Base-by-base conservation (phyloP, 2,113 vertebrate species). In the Myotis davidii region DNA sequence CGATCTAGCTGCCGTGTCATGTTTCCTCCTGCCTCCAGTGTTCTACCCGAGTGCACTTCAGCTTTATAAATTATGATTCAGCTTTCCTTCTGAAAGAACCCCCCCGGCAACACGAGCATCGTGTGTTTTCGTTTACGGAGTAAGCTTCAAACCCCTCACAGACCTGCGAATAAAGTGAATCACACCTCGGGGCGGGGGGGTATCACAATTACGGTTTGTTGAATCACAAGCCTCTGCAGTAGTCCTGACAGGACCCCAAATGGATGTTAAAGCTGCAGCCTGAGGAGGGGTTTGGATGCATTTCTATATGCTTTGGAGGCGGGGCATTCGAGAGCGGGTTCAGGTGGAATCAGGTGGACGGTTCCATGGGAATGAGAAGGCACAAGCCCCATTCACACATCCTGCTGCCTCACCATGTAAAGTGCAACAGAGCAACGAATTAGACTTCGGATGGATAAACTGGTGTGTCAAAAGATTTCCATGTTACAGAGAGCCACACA, bases 71-170 rank as follows among this genome's bases (percentile, higher is more conserved):
- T 23, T 48, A 25, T 5, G 37, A 48, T 50, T 29, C 37, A 27
- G 9, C 8, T 20, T 34, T 74, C 59, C 78, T 65, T 42, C 39
- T 32, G 23, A 37, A 56, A 37, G 45, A 13, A 32, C 17, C 42
- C 9, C 7, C 1, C 21, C 25, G 0, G 48, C 9, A 7, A 25
- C 4, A 9, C 0, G 5, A 74, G 20, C 32, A 23, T 13, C 29
- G 0, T 42, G 70, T 32, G 42, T 64, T 88, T 94, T 14, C 72
- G 16, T 54, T 42, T 79, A 59, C 52, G 8, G 42, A 48, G 79
- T 48, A 56, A 73, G 90, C 69, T 82, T 29, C 67, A 32, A 6
- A 69, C 20, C 78, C 52, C 59, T 88, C 16, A 7, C 25, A 48
- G 94, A 61, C 48, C 59, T 8, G 78, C 10, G 37, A 67, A 59